These are phyloP conservation scores for Globia sparganii DNA, from an alignment of 2,888 invertebrate species.

Conservation along the genomic window DNA sequence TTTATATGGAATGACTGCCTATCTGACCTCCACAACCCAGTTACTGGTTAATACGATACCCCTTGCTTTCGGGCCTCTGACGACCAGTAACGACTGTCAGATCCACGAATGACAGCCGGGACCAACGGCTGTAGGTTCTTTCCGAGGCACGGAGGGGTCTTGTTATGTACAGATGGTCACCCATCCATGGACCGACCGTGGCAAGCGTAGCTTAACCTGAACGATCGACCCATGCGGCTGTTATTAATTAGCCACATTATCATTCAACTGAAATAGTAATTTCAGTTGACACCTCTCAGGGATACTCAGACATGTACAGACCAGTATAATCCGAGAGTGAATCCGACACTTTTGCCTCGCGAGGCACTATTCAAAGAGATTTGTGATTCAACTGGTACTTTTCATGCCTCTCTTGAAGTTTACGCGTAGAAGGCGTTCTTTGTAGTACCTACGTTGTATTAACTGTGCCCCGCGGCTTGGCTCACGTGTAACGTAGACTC, in stretches of 20 bases:
- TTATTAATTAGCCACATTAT: not conserved
- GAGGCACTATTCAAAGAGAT: conserved; percentile 8
- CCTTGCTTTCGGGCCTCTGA: too few relatives aligned
- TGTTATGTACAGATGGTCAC: not conserved
- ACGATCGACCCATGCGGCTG: not conserved
- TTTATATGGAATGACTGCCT: too few relatives aligned
- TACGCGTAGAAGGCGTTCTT: not conserved
- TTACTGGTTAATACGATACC: too few relatives aligned
- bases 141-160: too few relatives aligned
- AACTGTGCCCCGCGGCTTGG: not conserved
- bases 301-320: conserved; percentile 34
- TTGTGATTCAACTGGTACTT: conserved; percentile 3
- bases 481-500: not conserved
- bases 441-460: too few relatives aligned
- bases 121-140: too few relatives aligned
- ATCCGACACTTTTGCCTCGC: not conserved
- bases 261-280: not conserved
- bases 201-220: not conserved
- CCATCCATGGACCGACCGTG: not conserved
- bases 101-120: too few relatives aligned
- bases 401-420: not conserved
- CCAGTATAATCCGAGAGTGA: conserved; percentile 18
- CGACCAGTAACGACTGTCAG: too few relatives aligned
- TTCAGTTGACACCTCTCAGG: conserved; percentile 17
- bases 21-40: too few relatives aligned